Evolutionary conservation across 2,888 invertebrate genomes (phyloP), one percentile per base, ranked within the genome.

Genomic region (Caenorhabditis becei): DNA sequence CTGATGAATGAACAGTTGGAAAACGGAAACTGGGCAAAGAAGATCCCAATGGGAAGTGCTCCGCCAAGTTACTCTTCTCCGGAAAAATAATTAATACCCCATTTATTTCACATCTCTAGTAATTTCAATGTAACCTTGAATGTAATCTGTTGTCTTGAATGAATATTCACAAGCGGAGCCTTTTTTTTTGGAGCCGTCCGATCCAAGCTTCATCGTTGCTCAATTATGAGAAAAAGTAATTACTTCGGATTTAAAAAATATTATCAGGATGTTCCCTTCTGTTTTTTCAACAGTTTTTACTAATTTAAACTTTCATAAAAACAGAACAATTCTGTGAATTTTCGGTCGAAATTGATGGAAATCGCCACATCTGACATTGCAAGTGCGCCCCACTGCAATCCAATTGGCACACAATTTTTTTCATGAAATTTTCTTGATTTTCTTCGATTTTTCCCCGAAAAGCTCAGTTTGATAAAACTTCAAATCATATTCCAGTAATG

Each of bases 21-120:
- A 41, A 59, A 23, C 44, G 59, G 59, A 1, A 1, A 58, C 14
- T 74, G 74, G 74, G 58, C 66, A 5, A 74, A 74, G 41, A 24
- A 41, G 20, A 58, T 74, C 10, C 74, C 74, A n/a, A 49, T 58
- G 3, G 74, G 74, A 51, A 66, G 44, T 5, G 74, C 66, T 20
- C 74, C 74, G 10, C 74, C 74, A 49, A 59, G 58, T 26, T 74
- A 74, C 59, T 74, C 74, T 14, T 62, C 71, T 24, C 71, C 62
- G 2, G 71, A 71, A 16, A 51, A 41, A 24, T 28, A 58, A 58
- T 20, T 32, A n/a, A n/a, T n/a, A n/a, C n/a, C n/a, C n/a, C n/a
- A n/a, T n/a, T n/a, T n/a, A n/a, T n/a, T n/a, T n/a, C n/a, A n/a
- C n/a, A n/a, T n/a, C n/a, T n/a, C n/a, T n/a, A n/a, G n/a, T n/a